Conservation (phyloP, 2,888 invertebrate species). For the Apodemia zela region DNA sequence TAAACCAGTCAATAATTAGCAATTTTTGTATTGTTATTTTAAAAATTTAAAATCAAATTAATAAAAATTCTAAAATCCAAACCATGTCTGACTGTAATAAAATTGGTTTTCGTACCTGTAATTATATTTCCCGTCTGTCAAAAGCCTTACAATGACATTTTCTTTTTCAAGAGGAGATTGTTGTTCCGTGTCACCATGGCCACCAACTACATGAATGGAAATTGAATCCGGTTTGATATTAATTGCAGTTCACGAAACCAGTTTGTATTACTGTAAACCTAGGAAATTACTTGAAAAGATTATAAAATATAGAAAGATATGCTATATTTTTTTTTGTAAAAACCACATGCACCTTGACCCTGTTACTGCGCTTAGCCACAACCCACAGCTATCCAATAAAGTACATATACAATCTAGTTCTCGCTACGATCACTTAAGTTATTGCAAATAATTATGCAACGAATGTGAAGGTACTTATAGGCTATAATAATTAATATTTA, state of each 20-base stretch:
- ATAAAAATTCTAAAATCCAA: too few species aligned
- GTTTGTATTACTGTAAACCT: background rate
- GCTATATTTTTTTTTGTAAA: background rate
- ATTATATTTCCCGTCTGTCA: background rate
- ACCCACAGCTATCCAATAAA: slow-evolving; percentile 51
- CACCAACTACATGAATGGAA: slow-evolving; percentile 48
- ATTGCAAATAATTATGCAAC: background rate
- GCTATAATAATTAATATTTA: too few species aligned
- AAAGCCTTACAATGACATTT: slow-evolving; percentile 6
- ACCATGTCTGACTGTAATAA: too few species aligned
- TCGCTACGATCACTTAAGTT: slow-evolving; percentile 38
- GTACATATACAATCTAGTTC: slow-evolving; percentile 49
- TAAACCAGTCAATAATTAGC: too few species aligned
- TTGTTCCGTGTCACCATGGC: slow-evolving; percentile 56
- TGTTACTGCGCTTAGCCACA: slow-evolving; percentile 44
- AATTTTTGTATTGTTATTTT: too few species aligned
- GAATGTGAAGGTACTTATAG: background rate
- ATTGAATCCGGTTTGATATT: slow-evolving; percentile 30
- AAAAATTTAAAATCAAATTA: too few species aligned
- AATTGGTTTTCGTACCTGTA: background rate
- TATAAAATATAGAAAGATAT: background rate
- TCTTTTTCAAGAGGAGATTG: slow-evolving; percentile 48
- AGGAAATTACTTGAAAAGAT: background rate
- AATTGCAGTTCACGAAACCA: background rate
- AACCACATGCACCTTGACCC: slow-evolving; percentile 51